Conservation (phyloP, 1,140 invertebrate genomes). For the Papilio xuthus region DNA sequence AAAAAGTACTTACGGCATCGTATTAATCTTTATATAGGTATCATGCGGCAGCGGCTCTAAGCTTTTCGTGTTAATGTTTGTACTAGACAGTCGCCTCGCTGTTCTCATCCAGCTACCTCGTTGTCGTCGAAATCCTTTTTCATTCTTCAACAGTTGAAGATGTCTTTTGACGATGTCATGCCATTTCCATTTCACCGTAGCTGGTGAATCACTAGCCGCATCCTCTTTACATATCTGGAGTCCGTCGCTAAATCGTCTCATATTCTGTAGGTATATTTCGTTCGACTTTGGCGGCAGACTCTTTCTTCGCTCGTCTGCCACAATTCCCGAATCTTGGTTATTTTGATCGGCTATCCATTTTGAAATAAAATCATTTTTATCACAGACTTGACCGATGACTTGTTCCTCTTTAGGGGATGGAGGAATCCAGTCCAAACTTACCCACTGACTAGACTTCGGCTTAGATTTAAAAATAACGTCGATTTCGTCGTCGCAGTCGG, state of each 20-base stretch:
- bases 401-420: slow-evolving; percentile 79
- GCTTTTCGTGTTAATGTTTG: slow-evolving; percentile 64
- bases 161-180: slow-evolving; percentile 82
- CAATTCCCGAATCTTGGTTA: slow-evolving; percentile 68
- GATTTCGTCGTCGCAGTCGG: slow-evolving; percentile 78
- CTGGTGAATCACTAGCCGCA: slow-evolving; percentile 79
- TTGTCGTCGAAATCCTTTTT: slow-evolving; percentile 82
- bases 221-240: slow-evolving; percentile 82
- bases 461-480: slow-evolving; percentile 82
- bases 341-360: slow-evolving; percentile 81
- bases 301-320: slow-evolving; percentile 76
- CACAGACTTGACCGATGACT: slow-evolving; percentile 75
- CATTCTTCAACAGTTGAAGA: slow-evolving; percentile 80
- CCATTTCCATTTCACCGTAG: slow-evolving; percentile 81
- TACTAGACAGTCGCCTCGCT: slow-evolving; percentile 76
- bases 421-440: slow-evolving; percentile 80
- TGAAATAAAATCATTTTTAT: slow-evolving; percentile 81
- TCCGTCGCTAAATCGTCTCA: slow-evolving; percentile 82
- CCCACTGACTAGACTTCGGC: slow-evolving; percentile 82
- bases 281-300: slow-evolving; percentile 80
- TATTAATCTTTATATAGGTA: slow-evolving; percentile 77
- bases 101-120: slow-evolving; percentile 83
- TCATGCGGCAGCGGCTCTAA: slow-evolving; percentile 64
- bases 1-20: slow-evolving; percentile 75
- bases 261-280: slow-evolving; percentile 80